Base-by-base conservation (phyloP, 2,113 vertebrate species). In the Paraplagusia blochii region DNA sequence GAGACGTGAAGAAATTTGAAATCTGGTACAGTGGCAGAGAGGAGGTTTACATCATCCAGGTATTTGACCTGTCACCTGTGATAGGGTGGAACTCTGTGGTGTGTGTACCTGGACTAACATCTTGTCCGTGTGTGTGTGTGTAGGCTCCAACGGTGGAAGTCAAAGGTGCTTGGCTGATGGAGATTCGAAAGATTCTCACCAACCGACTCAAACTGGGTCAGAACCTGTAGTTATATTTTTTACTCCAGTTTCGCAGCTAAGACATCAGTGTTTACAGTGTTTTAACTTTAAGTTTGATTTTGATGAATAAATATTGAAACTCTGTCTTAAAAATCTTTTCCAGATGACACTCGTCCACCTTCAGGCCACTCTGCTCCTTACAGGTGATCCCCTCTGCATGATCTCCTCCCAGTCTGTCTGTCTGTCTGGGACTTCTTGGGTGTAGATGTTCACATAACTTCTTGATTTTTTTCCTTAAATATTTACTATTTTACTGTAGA, bases 1-100 rank as follows among this genome's bases (percentile, higher is more conserved):
- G 95, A 53, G 96, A 98, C 38, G 86, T 90, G 54, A 94, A 93
- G 82, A 99, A 98, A 69, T 99, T 98, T 90, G 96, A 98, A 80
- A 92, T 99, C 81, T 97, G 95, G 91, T 95, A 95, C 76, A 94
- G 91, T 1, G 92, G 91, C 12, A 87, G 94, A 74, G 95, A 99
- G 54, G 95, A 97, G 55, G 92, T 96, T 29, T 98, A 98, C 1
- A 89, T 98, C 7, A 83, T 99, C 17, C 96, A 98, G 94, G 97
- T 98, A 56, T 66, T 85, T 49, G 0, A 49, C 38, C 0, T 2
- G 8, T 9, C 11, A 10, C n/a, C 5, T 53, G 2, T 11, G 54
- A 43, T 50, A 29, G 22, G 52, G 51, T 19, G 44, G 14, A 45
- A 1, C 52, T 1, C 11, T 4, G 17, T 47, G 13, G 11, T 1